These are phyloP conservation scores for Coregonus suidteri DNA, from an alignment of 2,797 vertebrate genomes.

Conservation along the genomic window DNA sequence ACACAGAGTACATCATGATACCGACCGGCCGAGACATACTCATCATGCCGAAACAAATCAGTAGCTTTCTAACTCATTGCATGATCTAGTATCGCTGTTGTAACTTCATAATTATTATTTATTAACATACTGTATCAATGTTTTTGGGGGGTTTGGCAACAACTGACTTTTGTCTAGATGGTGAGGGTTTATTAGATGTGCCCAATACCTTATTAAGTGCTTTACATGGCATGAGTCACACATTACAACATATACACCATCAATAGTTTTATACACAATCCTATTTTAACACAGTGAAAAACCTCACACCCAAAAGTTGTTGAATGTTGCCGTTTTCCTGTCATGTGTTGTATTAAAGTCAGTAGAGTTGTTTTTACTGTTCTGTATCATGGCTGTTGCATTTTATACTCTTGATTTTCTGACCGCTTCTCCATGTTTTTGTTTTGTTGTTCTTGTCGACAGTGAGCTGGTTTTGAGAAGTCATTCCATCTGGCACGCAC, in stretches of 20 bases:
- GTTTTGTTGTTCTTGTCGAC: constrained; percentile 67
- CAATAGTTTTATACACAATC: no score
- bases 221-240: neutral
- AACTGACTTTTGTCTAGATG: neutral
- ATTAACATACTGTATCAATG: constrained; percentile 1
- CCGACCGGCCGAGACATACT: neutral
- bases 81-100: neutral
- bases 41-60: neutral
- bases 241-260: neutral
- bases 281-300: neutral
- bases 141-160: neutral
- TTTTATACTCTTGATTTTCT: constrained; percentile 55
- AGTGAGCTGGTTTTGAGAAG: constrained; percentile 69
- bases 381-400: constrained; percentile 18
- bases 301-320: neutral
- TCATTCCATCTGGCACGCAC: constrained; percentile 73
- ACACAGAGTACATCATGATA: neutral
- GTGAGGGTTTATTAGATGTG: neutral
- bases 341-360: constrained; percentile 21
- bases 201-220: neutral
- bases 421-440: constrained; percentile 63
- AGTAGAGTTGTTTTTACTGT: constrained; percentile 29
- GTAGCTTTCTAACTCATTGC: neutral
- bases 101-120: neutral
- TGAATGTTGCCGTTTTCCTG: neutral